A percentile compares a stretch with the other conserved stretches of the same genome.
phyloP scores from a whole-genome alignment of 30 jellyfish, hydroid and myxozoan genomes.

The Catostylus mosaicus region DNA sequence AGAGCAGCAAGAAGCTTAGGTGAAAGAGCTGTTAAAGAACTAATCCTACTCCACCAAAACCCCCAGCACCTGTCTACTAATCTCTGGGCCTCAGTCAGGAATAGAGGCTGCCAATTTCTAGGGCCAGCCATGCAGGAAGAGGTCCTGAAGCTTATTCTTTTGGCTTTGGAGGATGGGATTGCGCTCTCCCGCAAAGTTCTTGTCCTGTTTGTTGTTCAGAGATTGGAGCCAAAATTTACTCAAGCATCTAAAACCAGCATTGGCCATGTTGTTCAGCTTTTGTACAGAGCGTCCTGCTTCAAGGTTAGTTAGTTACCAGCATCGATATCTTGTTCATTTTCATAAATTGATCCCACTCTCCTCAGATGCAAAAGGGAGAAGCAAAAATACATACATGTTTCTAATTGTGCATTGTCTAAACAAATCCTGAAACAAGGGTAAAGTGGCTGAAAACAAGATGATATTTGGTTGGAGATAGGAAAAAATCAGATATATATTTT shows the following conservation, averaged over 20 bases:
- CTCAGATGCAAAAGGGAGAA: no score
- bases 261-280: slow-evolving; percentile 99
- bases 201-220: slow-evolving; percentile 94
- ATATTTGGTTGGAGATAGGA: no score
- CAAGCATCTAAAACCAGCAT: slow-evolving; percentile 99
- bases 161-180: slow-evolving; percentile 95
- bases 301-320: no score
- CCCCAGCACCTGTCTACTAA: slow-evolving; percentile 93
- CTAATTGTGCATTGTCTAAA: no score
- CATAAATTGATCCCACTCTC: no score
- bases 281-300: slow-evolving; percentile 97
- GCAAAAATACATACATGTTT: no score
- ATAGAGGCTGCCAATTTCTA: slow-evolving; percentile 96
- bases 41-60: slow-evolving; percentile 91
- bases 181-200: slow-evolving; percentile 93
- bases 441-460: no score
- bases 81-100: slow-evolving; percentile 97
- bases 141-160: slow-evolving; percentile 78
- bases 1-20: slow-evolving; percentile 98
- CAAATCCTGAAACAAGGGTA: no score
- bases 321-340: no score
- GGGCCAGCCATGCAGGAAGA: slow-evolving; percentile 99
- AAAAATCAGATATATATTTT: no score
- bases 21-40: slow-evolving; percentile 94
- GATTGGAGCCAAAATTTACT: slow-evolving; percentile 80